Percentiles rank a stretch among this genome's conserved stretches.
phyloP scores from a whole-genome alignment of 2,113 vertebrate species.

The Alligator mississippiensis region DNA sequence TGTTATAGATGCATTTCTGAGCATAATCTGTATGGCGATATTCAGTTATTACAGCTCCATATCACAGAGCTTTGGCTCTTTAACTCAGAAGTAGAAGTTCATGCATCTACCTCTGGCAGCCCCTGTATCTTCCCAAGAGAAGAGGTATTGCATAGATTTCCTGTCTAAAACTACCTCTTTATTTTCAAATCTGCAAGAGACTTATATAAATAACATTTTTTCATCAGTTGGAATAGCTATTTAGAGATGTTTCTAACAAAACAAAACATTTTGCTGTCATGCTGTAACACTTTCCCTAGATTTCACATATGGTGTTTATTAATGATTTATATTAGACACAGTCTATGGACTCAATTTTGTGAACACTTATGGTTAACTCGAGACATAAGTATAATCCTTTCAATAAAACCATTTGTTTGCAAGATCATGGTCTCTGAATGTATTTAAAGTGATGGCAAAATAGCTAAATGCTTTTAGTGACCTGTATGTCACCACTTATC shows the following conservation, averaged over 20 bases:
- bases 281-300: background rate
- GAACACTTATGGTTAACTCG: background rate
- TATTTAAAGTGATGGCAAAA: background rate
- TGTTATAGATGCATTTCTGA: no score
- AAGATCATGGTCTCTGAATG: background rate
- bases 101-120: no score
- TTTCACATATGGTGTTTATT: background rate
- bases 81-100: no score
- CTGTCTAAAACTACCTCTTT: no score
- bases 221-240: no score
- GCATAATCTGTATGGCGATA: no score
- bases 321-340: background rate
- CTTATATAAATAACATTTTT: no score
- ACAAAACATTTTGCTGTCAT: background rate
- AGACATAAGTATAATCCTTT: background rate
- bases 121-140: no score
- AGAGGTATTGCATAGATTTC: no score
- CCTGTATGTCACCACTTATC: background rate
- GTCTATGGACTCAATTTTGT: background rate
- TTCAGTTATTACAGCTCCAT: no score
- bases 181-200: no score
- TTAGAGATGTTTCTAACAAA: background rate
- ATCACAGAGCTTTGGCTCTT: no score
- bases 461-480: background rate
- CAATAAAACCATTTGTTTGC: background rate